Percentiles rank a stretch among this genome's conserved stretches.
Conservation (phyloP, 2,113 vertebrate genomes). For the Lepidothrix coronata region DNA sequence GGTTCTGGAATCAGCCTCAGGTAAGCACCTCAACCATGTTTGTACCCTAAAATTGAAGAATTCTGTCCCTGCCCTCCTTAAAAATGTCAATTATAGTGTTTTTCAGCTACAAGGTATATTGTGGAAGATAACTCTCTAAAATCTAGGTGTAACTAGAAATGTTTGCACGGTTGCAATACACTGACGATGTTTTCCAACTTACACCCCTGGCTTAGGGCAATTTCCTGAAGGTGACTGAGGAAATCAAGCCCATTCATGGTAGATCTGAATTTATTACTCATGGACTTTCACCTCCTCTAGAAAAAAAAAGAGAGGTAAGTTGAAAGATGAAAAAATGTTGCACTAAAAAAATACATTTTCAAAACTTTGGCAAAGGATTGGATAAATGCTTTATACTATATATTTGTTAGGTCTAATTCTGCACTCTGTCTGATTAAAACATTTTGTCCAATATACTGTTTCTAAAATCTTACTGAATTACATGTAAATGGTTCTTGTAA, state of each 20-base stretch:
- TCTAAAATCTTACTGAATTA: neutral
- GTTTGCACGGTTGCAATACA: neutral
- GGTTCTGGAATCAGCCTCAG: neutral
- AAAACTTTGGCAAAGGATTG: neutral
- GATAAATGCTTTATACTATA: neutral
- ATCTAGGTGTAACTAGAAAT: neutral
- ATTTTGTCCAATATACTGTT: neutral
- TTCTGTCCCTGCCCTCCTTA: neutral
- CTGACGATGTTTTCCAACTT: neutral
- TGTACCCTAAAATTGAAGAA: neutral
- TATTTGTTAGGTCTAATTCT: neutral
- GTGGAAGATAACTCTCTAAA: neutral
- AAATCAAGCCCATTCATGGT: neutral
- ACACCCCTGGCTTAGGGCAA: neutral
- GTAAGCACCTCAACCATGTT: neutral
- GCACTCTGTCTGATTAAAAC: neutral
- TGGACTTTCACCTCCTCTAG: neutral
- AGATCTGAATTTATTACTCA: neutral
- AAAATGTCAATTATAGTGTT: neutral
- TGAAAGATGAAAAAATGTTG: neutral
- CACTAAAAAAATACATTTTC: neutral
- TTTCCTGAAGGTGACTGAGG: neutral
- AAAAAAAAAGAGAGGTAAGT: neutral
- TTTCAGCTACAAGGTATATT: neutral
- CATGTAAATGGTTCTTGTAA: neutral